Conservation (phyloP, 2,113 vertebrate genomes). For the zebrafish (Danio rerio) region DNA sequence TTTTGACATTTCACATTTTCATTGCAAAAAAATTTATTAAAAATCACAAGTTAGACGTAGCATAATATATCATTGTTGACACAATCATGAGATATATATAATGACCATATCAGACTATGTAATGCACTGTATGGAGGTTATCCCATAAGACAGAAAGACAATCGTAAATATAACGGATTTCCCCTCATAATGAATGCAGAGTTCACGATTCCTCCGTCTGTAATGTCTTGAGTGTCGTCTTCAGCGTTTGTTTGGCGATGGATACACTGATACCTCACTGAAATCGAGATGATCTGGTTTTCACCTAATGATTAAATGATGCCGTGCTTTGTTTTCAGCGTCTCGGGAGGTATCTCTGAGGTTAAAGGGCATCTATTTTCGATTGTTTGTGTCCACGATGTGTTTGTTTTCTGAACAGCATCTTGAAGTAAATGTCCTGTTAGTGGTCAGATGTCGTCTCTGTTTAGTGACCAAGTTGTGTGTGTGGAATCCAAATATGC, state of each 20-base stretch:
- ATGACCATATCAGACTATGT: constrained; percentile 48
- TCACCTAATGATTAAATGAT: not conserved
- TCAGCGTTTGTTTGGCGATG: not conserved
- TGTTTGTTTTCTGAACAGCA: constrained; percentile 49
- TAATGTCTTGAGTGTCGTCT: constrained; percentile 11
- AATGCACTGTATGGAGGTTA: constrained; percentile 38
- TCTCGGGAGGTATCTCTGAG: not conserved
- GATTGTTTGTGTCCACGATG: constrained; percentile 39
- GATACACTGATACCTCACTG: not conserved
- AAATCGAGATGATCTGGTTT: constrained; percentile 3
- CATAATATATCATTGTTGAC: not conserved
- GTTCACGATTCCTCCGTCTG: constrained; percentile 2
- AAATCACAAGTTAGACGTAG: not conserved
- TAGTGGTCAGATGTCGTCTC: constrained; percentile 62
- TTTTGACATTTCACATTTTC: constrained; percentile 10
- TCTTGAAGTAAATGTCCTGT: constrained; percentile 59
- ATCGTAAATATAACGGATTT: constrained; percentile 26
- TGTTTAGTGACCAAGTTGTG: constrained; percentile 61
- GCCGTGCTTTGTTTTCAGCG: not conserved
- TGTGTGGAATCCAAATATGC: constrained; percentile 61
- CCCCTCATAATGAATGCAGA: constrained; percentile 28
- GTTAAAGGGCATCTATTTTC: constrained; percentile 5
- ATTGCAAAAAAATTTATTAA: not conserved
- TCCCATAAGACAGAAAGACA: constrained; percentile 33
- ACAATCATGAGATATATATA: constrained; percentile 35